phyloP scores from a whole-genome alignment of 2,888 invertebrate genomes.

The Hesperia comma region DNA sequence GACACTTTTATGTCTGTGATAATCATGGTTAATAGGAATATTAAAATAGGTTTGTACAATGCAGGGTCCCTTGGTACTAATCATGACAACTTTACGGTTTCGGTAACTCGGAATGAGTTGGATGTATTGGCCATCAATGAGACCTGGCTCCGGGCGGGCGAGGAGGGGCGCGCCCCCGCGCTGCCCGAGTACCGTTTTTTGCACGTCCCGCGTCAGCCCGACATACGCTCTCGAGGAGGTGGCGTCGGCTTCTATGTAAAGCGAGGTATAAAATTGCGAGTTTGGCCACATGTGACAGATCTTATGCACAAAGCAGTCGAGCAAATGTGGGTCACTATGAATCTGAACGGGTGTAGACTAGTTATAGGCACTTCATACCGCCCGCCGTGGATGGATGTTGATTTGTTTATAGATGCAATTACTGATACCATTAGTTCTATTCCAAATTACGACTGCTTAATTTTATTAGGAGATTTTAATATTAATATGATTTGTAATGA shows the following conservation, averaged over 20 bases:
- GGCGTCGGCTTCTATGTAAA: conserved; percentile 43
- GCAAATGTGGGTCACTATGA: conserved; percentile 28
- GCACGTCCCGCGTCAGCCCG: conserved; percentile 17
- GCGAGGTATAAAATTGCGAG: conserved; percentile 4
- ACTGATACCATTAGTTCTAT: too few relatives aligned
- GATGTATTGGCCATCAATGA: conserved; percentile 44
- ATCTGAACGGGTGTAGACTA: conserved; percentile 16
- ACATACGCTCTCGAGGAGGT: conserved; percentile 28
- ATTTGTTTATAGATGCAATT: neutral
- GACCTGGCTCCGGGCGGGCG: too few relatives aligned
- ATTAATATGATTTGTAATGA: neutral
- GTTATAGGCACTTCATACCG: conserved; percentile 43
- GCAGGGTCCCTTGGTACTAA: conserved; percentile 41
- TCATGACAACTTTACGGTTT: conserved; percentile 37
- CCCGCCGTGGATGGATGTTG: neutral
- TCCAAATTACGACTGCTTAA: too few relatives aligned
- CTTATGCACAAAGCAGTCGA: neutral
- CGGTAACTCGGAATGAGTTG: conserved; percentile 13
- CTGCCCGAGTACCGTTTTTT: conserved; percentile 37
- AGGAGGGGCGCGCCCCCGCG: too few relatives aligned
- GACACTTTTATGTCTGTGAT: neutral
- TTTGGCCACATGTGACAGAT: neutral
- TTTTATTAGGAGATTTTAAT: too few relatives aligned
- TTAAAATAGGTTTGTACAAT: conserved; percentile 41
- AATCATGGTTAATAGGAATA: neutral